These are phyloP conservation scores for Drosophila borborema DNA, from an alignment of 2,888 invertebrate genomes.

Conservation along the genomic window DNA sequence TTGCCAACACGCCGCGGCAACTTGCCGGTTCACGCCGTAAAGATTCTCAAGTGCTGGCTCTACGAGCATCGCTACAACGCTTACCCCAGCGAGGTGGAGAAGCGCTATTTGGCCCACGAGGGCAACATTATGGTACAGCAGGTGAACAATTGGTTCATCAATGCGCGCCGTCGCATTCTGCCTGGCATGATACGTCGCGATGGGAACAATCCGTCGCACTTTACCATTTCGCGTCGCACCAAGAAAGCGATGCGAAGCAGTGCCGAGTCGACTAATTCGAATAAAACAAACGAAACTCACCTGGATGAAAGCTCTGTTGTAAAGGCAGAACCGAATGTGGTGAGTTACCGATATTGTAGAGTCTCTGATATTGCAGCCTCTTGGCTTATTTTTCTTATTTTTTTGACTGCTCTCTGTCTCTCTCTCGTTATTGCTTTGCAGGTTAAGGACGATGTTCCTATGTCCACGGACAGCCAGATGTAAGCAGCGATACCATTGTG, in stretches of 20 bases:
- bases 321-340: background rate
- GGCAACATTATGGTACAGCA: constrained; percentile 94
- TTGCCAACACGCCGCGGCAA: background rate
- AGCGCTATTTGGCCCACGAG: constrained; percentile 92
- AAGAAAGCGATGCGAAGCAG: background rate
- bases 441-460: background rate
- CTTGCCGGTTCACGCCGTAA: background rate
- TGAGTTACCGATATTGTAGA: background rate
- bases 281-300: background rate
- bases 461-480: background rate
- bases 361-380: background rate
- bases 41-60: constrained; percentile 6
- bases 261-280: background rate
- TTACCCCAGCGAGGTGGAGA: constrained; percentile 96
- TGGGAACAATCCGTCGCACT: constrained; percentile 7
- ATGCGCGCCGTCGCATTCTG: constrained; percentile 94
- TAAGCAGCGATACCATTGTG: background rate
- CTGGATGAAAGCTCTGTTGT: background rate
- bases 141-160: constrained; percentile 98
- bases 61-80: constrained; percentile 87
- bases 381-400: background rate
- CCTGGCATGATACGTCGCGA: constrained; percentile 87
- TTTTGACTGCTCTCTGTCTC: background rate
- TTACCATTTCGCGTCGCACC: constrained; percentile 1
- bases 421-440: background rate